A percentile compares a stretch with the other conserved stretches of the same genome.
Conservation (phyloP, 2,797 vertebrate species). For the Dermochelys coriacea region DNA sequence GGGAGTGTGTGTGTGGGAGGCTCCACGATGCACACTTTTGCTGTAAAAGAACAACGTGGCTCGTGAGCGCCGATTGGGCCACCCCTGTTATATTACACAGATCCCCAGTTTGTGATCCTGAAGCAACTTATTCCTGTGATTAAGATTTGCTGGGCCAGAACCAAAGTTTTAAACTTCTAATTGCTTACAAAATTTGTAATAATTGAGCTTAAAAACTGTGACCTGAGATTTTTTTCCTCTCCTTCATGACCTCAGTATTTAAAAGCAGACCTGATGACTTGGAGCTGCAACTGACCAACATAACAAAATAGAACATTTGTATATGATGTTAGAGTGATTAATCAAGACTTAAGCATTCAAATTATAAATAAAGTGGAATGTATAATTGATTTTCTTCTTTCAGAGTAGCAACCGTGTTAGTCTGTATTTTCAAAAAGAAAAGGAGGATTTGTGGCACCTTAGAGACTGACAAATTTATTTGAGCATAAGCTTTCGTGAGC, state of each 20-base stretch:
- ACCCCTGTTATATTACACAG: background rate
- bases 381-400: conserved; percentile 63
- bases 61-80: too few relatives aligned
- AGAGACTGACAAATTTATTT: too few relatives aligned
- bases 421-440: too few relatives aligned
- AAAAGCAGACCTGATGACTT: conserved; percentile 18
- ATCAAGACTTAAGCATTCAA: conserved; percentile 59
- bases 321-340: background rate
- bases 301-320: conserved; percentile 39
- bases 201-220: background rate
- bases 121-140: background rate
- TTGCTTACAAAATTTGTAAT: background rate
- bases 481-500: too few relatives aligned
- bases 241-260: background rate
- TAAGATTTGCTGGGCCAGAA: background rate
- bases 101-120: background rate
- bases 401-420: too few relatives aligned
- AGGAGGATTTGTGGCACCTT: too few relatives aligned
- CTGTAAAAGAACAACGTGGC: too few relatives aligned
- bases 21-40: too few relatives aligned
- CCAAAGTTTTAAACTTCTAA: background rate
- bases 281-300: conserved; percentile 30
- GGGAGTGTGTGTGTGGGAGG: too few relatives aligned
- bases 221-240: background rate
- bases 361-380: conserved; percentile 60